Evolutionary conservation across 2,113 vertebrate species (phyloP), one percentile per base, ranked within the genome.

Genomic region (Anseranas semipalmata): DNA sequence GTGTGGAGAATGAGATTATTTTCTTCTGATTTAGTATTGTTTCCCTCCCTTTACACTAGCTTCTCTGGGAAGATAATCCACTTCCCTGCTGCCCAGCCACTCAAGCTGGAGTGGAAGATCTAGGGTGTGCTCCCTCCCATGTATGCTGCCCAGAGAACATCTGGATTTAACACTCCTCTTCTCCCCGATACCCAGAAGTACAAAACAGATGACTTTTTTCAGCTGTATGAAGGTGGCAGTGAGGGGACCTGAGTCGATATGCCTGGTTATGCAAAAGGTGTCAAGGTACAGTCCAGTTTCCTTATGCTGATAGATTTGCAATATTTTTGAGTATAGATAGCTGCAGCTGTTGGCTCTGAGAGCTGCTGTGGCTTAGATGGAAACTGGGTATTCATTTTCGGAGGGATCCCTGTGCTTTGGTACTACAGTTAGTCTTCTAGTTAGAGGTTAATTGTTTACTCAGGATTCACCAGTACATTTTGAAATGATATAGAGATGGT

Each of bases 1-100:
- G 92, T 95, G 85, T 62, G 62, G 81, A 72, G 63, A 93, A 84
- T 63, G 86, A 92, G 84, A 85, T 84, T 41, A 53, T 94, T 94
- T 94, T 86, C 82, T 86, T 16, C 41, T 68, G 19, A 35, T 80
- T 90, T 81, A 67, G 56, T 37, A 48, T 43, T 72, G n/a, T 84
- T 96, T 89, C 48, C 33, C 52, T 89, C 81, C 65, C 79, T 74
- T 71, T 60, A 72, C 56, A 68, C 43, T 66, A 65, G 18, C 19
- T 62, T 83, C 67, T 43, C 90, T 93, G 63, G 83, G 90, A 82
- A 79, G 45, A 33, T 70, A 90, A 85, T 79, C 25, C 1, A 0
- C 11, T 70, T 37, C 16, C 4, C 32, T 91, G 11, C n/a, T 70
- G 67, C 59, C 17, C 14, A 33, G 25, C 55, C 1, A 1, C 14